Conservation (phyloP, 1,140 invertebrate genomes). For the Eulimnadia texana region DNA sequence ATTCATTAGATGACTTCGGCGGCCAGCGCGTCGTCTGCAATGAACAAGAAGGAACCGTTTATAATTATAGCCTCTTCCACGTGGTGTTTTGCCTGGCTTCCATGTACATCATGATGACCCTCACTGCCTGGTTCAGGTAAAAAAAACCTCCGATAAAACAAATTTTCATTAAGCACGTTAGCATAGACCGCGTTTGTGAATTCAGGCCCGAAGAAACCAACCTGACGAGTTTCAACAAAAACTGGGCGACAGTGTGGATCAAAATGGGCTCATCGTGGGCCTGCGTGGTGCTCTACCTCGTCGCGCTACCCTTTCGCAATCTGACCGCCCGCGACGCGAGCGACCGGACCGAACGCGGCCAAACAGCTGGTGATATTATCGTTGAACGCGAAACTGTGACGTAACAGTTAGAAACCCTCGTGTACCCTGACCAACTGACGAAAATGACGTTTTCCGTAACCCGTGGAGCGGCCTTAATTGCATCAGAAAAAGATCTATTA, state of each 20-base stretch:
- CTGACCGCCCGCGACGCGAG: neutral
- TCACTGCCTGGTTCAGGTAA: constrained; percentile 36
- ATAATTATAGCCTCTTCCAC: constrained; percentile 34
- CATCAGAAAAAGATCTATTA: no score
- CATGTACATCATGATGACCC: constrained; percentile 35
- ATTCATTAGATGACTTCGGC: constrained; percentile 21
- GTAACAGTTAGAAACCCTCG: no score
- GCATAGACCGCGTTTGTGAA: neutral
- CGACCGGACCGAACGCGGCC: neutral
- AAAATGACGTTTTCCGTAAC: no score
- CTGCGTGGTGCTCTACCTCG: constrained; percentile 23
- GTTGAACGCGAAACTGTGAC: constrained; percentile 15
- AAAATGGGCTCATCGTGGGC: constrained; percentile 25
- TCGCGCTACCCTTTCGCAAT: constrained; percentile 19
- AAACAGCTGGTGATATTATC: neutral
- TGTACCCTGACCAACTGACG: no score
- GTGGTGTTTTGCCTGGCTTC: constrained; percentile 30
- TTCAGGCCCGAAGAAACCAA: constrained; percentile 22
- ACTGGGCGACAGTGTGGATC: constrained; percentile 25
- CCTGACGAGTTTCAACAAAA: constrained; percentile 22
- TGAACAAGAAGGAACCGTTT: constrained; percentile 28
- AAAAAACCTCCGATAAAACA: neutral
- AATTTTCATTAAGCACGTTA: neutral
- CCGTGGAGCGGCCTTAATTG: no score
- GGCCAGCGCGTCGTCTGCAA: constrained; percentile 31